Evolutionary conservation across 2,888 invertebrate genomes (phyloP).

Genomic region (Leptinotarsa haldemani): DNA sequence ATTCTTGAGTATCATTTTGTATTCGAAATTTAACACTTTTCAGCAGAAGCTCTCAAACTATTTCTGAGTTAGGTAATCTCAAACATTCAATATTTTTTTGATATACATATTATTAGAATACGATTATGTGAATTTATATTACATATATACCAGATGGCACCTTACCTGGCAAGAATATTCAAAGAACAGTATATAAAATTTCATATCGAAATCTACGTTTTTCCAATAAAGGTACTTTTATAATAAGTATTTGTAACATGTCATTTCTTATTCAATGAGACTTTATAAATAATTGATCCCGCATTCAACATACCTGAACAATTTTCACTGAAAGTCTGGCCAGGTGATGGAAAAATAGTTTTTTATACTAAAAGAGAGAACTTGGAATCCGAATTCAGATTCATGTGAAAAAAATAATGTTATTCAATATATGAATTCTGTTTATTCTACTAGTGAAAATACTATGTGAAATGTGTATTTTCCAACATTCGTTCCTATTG

Average conservation of each 20-base stretch:
- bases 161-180: not conserved
- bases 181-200: not conserved
- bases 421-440: too few species aligned
- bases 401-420: too few species aligned
- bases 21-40: not conserved
- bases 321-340: slow-evolving; percentile 54
- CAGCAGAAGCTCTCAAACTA: not conserved
- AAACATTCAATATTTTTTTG: too few species aligned
- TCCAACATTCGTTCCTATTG: too few species aligned
- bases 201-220: not conserved
- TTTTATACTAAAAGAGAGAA: too few species aligned
- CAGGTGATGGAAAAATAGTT: too few species aligned
- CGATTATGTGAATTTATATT: not conserved
- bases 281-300: slow-evolving; percentile 64
- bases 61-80: too few species aligned
- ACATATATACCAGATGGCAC: not conserved
- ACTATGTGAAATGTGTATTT: too few species aligned
- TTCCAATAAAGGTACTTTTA: not conserved
- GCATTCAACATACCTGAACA: slow-evolving; percentile 65
- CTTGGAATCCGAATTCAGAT: too few species aligned
- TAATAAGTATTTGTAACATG: slow-evolving; percentile 28
- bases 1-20: not conserved
- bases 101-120: not conserved
- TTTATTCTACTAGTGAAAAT: too few species aligned
- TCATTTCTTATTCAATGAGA: slow-evolving; percentile 11